Evolutionary conservation across 2,888 invertebrate species (phyloP).

Genomic region (Strigamia maritima): DNA sequence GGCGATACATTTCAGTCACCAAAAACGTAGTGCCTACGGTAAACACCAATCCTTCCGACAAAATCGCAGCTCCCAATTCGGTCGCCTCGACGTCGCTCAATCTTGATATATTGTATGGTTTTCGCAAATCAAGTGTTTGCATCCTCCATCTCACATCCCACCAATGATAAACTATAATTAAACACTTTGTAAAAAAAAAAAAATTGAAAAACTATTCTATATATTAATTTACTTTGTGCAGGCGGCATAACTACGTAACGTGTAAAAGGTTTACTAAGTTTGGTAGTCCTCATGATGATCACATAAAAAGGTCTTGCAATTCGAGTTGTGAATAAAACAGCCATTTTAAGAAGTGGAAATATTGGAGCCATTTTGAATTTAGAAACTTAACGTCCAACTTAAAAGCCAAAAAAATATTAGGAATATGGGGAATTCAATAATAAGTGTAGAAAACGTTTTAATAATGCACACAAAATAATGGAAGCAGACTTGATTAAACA

Average conservation of each 20-base stretch:
- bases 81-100: background rate
- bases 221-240: constrained; percentile 68
- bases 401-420: no score
- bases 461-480: background rate
- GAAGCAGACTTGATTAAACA: constrained; percentile 6
- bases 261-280: constrained; percentile 79
- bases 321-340: constrained; percentile 69
- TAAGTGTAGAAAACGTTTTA: background rate
- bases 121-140: background rate
- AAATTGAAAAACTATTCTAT: background rate
- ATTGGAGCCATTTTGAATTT: constrained; percentile 48
- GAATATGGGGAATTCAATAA: no score
- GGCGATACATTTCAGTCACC: background rate
- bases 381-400: background rate
- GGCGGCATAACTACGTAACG: constrained; percentile 92
- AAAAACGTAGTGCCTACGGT: background rate
- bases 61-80: background rate
- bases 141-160: background rate
- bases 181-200: background rate
- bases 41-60: background rate
- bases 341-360: constrained; percentile 84
- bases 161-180: constrained; percentile 12
- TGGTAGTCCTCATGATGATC: constrained; percentile 74
- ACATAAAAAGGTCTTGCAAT: constrained; percentile 88
- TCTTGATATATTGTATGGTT: background rate